Evolutionary conservation across 2,888 invertebrate species (phyloP).

Genomic region (Scaeva pyrastri): DNA sequence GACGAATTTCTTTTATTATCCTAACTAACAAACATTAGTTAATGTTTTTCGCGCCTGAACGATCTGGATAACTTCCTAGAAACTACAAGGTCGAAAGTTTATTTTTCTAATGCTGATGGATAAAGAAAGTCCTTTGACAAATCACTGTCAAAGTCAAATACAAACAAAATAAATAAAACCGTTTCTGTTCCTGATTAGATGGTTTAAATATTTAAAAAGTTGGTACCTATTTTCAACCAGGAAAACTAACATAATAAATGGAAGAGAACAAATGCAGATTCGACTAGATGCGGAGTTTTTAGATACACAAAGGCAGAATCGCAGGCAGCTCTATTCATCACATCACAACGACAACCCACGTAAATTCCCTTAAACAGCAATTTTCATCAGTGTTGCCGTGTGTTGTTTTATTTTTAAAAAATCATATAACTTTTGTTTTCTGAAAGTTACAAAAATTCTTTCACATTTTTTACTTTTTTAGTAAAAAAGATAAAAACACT

Average conservation of each 20-base stretch:
- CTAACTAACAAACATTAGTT: background rate
- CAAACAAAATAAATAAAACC: slow-evolving; percentile 25
- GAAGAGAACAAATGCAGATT: background rate
- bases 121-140: slow-evolving; percentile 19
- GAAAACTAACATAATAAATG: background rate
- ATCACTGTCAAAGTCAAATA: slow-evolving; percentile 59
- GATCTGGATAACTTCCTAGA: slow-evolving; percentile 16
- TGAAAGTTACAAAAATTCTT: too few relatives aligned
- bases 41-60: background rate
- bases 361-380: background rate
- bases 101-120: background rate
- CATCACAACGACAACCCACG: background rate
- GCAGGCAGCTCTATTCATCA: background rate
- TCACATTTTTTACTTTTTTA: too few relatives aligned
- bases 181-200: background rate
- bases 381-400: background rate
- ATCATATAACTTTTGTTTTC: too few relatives aligned
- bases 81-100: slow-evolving; percentile 3
- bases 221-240: background rate
- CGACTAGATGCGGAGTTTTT: background rate
- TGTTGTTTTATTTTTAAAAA: too few relatives aligned
- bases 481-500: too few relatives aligned
- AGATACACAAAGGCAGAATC: too few relatives aligned
- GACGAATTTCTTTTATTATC: too few relatives aligned
- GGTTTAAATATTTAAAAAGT: background rate